phyloP scores from a whole-genome alignment of 2,797 vertebrate species.

The Neosalanx taihuensis region DNA sequence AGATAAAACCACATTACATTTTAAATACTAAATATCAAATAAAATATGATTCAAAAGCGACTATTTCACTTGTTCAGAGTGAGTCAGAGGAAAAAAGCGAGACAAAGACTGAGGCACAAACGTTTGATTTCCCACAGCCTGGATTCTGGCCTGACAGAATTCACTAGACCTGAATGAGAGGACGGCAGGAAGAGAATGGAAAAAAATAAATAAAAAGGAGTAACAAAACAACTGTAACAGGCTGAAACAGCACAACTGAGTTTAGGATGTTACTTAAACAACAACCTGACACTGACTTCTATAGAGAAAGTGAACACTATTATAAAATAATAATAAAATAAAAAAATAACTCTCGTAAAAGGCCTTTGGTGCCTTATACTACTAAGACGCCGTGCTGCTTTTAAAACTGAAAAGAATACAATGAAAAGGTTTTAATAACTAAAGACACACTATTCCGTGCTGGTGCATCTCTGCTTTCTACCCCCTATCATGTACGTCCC shows the following conservation, averaged over 20 bases:
- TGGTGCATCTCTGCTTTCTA: not conserved
- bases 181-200: not conserved
- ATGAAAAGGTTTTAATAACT: no score
- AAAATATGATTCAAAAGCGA: constrained; percentile 39
- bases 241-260: constrained; percentile 3
- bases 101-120: constrained; percentile 56
- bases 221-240: constrained; percentile 6
- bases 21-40: constrained; percentile 29
- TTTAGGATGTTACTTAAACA: not conserved
- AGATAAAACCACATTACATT: constrained; percentile 24
- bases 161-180: not conserved
- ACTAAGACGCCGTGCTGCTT: not conserved
- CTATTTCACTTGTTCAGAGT: constrained; percentile 49
- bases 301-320: not conserved
- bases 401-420: not conserved
- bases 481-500: not conserved
- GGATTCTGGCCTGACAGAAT: constrained; percentile 25
- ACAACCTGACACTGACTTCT: not conserved
- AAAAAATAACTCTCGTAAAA: not conserved
- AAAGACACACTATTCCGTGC: not conserved
- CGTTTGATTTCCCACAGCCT: constrained; percentile 48
- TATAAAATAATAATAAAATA: not conserved
- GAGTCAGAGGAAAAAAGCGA: constrained; percentile 30
- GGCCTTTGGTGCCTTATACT: no score
- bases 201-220: constrained; percentile 6